Evolutionary conservation across 2,113 vertebrate species (phyloP).

Genomic region (Verasper variegatus): DNA sequence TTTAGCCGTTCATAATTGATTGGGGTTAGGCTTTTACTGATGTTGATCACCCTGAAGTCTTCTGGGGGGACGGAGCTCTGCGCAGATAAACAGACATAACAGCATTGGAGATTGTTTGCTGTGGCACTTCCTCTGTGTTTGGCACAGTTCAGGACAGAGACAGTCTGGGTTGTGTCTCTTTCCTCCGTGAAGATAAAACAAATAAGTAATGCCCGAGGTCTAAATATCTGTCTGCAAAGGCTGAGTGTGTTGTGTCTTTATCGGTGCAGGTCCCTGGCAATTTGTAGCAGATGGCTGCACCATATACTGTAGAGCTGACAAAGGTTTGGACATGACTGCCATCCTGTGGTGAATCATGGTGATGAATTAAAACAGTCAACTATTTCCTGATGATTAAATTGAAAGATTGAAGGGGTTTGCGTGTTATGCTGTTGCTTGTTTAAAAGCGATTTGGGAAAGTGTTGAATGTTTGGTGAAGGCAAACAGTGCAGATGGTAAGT

Average conservation of each 20-base stretch:
- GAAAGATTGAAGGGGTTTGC: neutral
- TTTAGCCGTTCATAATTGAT: constrained; percentile 93
- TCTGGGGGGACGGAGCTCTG: constrained; percentile 87
- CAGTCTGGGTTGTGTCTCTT: constrained; percentile 28
- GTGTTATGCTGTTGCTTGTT: neutral
- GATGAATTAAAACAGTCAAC: neutral
- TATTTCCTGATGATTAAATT: neutral
- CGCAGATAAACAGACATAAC: constrained; percentile 68
- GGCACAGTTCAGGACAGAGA: constrained; percentile 7
- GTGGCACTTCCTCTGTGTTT: neutral
- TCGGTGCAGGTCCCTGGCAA: constrained; percentile 27
- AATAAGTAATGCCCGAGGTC: neutral
- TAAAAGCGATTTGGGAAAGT: neutral
- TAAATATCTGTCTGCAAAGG: constrained; percentile 21
- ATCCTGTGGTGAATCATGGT: constrained; percentile 56
- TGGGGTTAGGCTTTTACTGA: constrained; percentile 87
- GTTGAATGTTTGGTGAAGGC: neutral
- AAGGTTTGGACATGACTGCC: constrained; percentile 40
- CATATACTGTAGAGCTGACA: neutral
- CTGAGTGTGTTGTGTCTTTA: constrained; percentile 24
- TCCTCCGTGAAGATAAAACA: constrained; percentile 34
- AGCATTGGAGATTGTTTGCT: constrained; percentile 10
- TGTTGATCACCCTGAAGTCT: constrained; percentile 92
- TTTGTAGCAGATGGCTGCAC: neutral
- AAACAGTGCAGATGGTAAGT: neutral